Evolutionary conservation across 2,888 invertebrate genomes (phyloP).

Genomic region (Diloba caeruleocephala): DNA sequence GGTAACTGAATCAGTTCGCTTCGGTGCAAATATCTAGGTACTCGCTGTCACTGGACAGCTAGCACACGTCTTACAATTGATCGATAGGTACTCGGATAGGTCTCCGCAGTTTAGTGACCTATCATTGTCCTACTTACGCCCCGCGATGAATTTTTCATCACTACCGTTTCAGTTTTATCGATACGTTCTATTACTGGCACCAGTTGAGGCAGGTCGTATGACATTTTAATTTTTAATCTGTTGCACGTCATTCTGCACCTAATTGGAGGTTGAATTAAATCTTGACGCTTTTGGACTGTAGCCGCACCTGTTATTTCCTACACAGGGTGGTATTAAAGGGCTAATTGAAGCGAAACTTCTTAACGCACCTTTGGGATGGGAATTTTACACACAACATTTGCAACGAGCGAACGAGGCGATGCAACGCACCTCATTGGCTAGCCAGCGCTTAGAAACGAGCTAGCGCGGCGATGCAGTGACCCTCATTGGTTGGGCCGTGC

Average conservation of each 20-base stretch:
- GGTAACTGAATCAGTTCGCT: not conserved
- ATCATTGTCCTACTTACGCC: conserved; percentile 28
- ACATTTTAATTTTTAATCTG: conserved; percentile 30
- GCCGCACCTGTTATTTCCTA: conserved; percentile 19
- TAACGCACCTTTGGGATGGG: too few relatives aligned
- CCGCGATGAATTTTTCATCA: conserved; percentile 45
- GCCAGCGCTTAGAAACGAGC: too few relatives aligned
- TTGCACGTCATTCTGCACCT: conserved; percentile 17
- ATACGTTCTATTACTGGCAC: conserved; percentile 12
- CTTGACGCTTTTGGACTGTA: conserved; percentile 16
- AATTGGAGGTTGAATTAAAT: conserved; percentile 21
- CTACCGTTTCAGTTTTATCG: conserved; percentile 36
- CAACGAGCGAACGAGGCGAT: too few relatives aligned
- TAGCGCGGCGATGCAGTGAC: too few relatives aligned
- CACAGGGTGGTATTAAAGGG: not conserved
- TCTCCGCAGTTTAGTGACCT: conserved; percentile 30
- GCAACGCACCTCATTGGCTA: too few relatives aligned
- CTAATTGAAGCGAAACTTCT: too few relatives aligned
- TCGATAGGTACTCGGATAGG: conserved; percentile 20
- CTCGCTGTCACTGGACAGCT: conserved; percentile 1
- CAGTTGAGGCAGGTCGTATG: conserved; percentile 41
- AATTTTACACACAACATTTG: too few relatives aligned
- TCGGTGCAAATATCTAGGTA: conserved; percentile 1
- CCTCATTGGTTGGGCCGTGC: too few relatives aligned
- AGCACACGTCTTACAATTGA: conserved; percentile 24